Evolutionary conservation across 2,888 invertebrate species (phyloP).

Genomic region (Cephus pygmeus): DNA sequence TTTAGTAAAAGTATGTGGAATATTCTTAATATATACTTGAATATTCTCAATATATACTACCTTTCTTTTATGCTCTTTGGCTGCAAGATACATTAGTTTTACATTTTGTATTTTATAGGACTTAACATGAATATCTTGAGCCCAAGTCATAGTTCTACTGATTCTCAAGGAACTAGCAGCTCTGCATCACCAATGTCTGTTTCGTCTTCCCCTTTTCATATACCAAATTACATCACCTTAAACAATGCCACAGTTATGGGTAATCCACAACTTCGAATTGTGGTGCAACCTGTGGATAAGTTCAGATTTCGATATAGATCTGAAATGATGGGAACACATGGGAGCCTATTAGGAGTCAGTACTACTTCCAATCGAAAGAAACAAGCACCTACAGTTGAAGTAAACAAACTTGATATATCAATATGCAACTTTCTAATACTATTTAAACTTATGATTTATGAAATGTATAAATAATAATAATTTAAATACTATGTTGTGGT

Average conservation of each 20-base stretch:
- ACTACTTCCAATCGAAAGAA: conserved; percentile 72
- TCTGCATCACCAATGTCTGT: conserved; percentile 42
- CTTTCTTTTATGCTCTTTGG: background rate
- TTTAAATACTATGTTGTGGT: conserved; percentile 7
- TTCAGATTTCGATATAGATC: conserved; percentile 88
- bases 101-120: conserved; percentile 21
- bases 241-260: conserved; percentile 21
- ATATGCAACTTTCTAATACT: background rate
- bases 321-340: conserved; percentile 90
- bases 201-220: conserved; percentile 35
- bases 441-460: background rate
- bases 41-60: background rate
- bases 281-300: conserved; percentile 81
- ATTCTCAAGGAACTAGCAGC: conserved; percentile 36
- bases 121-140: conserved; percentile 26
- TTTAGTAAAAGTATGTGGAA: background rate
- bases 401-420: conserved; percentile 54
- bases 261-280: conserved; percentile 70
- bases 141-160: conserved; percentile 35
- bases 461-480: conserved; percentile 1
- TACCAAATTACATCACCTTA: conserved; percentile 34
- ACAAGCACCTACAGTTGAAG: conserved; percentile 81
- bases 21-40: background rate
- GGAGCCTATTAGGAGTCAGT: conserved; percentile 78
- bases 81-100: background rate